phyloP scores from a whole-genome alignment of 1,140 invertebrate genomes.

The Glomeris maerens region DNA sequence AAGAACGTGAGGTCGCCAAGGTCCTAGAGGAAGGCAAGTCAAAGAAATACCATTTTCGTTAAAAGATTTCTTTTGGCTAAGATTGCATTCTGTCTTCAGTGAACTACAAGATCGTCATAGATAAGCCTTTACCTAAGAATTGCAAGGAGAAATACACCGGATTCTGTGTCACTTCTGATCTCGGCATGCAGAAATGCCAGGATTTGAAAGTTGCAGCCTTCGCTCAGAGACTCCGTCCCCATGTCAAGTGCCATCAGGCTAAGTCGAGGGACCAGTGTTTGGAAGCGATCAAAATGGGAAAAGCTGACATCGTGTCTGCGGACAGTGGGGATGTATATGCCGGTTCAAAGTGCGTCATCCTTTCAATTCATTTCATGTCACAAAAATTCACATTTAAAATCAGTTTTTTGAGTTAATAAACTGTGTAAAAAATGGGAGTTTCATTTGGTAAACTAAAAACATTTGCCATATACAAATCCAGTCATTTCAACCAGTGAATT shows the following conservation, averaged over 20 bases:
- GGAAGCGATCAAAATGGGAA: conserved; percentile 41
- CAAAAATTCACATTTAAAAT: not conserved
- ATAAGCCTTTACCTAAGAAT: conserved; percentile 37
- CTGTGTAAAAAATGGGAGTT: conserved; percentile 22
- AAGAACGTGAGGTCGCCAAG: not conserved
- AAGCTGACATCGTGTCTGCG: conserved; percentile 51
- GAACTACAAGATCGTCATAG: conserved; percentile 63
- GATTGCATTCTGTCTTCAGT: conserved; percentile 34
- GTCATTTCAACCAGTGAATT: conserved; percentile 5
- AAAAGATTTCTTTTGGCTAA: no score
- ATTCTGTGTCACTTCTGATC: conserved; percentile 46
- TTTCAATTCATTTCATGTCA: not conserved
- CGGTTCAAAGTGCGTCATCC: conserved; percentile 42
- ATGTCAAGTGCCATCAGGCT: conserved; percentile 46
- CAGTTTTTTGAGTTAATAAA: conserved; percentile 20
- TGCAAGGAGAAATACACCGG: conserved; percentile 39
- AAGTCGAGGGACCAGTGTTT: conserved; percentile 44
- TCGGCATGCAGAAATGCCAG: conserved; percentile 48
- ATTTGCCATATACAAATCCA: conserved; percentile 10
- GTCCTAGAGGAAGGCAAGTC: not conserved
- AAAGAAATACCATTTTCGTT: no score
- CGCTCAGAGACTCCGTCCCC: conserved; percentile 53
- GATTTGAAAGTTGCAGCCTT: conserved; percentile 48
- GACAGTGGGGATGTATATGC: conserved; percentile 53
- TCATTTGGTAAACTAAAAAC: not conserved